A percentile compares a stretch with the other conserved stretches of the same genome.
These are phyloP conservation scores for Drosophila sproati DNA, from an alignment of 1,140 invertebrate genomes.

Conservation along the genomic window DNA sequence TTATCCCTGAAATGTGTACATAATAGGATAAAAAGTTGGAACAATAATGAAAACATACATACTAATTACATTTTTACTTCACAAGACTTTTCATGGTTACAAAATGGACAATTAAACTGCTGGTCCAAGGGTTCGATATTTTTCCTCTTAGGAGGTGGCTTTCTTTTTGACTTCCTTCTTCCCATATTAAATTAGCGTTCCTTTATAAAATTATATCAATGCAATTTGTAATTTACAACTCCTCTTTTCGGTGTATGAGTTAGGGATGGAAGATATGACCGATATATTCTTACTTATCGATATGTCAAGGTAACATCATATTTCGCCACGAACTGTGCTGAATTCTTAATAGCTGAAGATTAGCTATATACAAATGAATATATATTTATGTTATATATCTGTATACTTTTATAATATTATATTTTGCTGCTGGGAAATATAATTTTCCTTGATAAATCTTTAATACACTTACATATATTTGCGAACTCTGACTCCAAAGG, in stretches of 20 bases:
- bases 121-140: conserved; percentile 97
- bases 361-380: too few relatives aligned
- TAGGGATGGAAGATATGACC: background rate
- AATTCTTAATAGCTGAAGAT: too few relatives aligned
- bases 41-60: background rate
- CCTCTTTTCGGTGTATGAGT: background rate
- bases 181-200: conserved; percentile 90
- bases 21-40: conserved; percentile 4
- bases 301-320: too few relatives aligned
- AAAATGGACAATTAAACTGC: conserved; percentile 99
- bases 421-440: too few relatives aligned
- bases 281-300: background rate
- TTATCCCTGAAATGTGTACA: conserved; percentile 92
- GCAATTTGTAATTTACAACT: background rate
- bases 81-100: conserved; percentile 99
- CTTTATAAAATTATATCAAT: background rate
- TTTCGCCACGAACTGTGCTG: too few relatives aligned
- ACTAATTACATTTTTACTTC: conserved; percentile 98
- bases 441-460: too few relatives aligned
- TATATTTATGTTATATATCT: too few relatives aligned
- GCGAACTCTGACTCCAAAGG: too few relatives aligned
- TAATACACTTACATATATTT: too few relatives aligned
- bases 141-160: conserved; percentile 97
- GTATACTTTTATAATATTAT: too few relatives aligned
- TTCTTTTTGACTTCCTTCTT: conserved; percentile 97